These are phyloP conservation scores for Macrotis lagotis DNA, from an alignment of 2,113 vertebrate species.

Conservation along the genomic window DNA sequence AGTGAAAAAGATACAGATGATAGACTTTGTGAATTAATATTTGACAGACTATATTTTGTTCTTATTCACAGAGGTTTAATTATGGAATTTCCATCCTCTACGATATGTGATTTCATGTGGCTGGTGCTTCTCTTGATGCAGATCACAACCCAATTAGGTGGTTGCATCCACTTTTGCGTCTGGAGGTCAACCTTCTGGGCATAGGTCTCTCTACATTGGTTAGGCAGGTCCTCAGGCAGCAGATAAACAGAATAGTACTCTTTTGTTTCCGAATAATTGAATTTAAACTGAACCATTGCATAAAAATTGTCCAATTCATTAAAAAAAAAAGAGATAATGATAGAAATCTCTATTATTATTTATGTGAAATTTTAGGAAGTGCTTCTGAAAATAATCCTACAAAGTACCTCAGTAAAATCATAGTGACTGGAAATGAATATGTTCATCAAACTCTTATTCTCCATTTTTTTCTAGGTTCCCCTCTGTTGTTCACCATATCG, in stretches of 20 bases:
- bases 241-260: not conserved
- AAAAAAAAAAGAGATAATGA: not conserved
- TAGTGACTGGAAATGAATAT: not conserved
- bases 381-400: constrained; percentile 14
- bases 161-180: not conserved
- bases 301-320: constrained; percentile 10
- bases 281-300: constrained; percentile 1
- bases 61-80: not conserved
- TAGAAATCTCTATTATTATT: constrained; percentile 1
- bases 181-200: not conserved
- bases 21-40: not conserved
- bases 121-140: not conserved
- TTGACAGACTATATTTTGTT: not conserved
- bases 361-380: not conserved
- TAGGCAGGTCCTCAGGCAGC: not conserved
- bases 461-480: not conserved
- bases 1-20: not conserved
- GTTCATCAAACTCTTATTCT: not conserved
- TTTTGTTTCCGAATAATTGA: constrained; percentile 31
- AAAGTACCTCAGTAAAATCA: not conserved
- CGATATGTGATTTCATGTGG: too few relatives aligned
- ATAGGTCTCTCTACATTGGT: not conserved
- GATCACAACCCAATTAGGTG: not conserved
- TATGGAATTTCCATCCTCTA: not conserved
- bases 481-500: not conserved